Conservation (phyloP, 2,888 invertebrate genomes). For the Phyto melanocephala region DNA sequence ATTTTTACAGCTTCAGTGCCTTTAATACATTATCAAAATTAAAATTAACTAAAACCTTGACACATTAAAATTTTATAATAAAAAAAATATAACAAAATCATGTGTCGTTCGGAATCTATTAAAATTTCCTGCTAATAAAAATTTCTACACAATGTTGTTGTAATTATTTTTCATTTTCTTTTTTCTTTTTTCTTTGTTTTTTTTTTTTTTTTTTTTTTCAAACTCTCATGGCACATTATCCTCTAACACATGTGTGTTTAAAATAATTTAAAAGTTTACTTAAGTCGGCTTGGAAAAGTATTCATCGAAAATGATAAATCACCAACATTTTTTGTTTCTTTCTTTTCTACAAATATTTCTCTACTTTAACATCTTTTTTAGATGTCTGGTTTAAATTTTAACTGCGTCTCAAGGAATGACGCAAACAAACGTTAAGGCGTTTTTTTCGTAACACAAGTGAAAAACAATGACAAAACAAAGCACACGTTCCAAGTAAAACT, state of each 20-base stretch:
- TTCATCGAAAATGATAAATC: conserved; percentile 45
- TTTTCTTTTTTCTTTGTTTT: neutral
- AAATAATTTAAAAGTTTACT: conserved; percentile 27
- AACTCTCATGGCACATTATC: neutral
- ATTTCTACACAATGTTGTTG: neutral
- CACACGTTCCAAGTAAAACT: neutral
- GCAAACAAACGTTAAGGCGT: neutral
- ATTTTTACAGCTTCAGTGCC: too few relatives aligned
- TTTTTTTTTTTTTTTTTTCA: neutral
- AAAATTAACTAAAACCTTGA: too few relatives aligned
- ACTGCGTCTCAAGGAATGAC: neutral
- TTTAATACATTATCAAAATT: too few relatives aligned
- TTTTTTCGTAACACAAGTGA: neutral
- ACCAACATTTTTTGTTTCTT: neutral
- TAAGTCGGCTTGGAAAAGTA: neutral
- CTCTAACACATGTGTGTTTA: neutral
- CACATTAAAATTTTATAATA: too few relatives aligned
- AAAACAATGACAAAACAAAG: conserved; percentile 25
- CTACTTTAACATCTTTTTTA: neutral
- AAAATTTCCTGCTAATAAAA: neutral
- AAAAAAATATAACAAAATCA: neutral
- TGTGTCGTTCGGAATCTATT: neutral
- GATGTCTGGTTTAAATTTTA: conserved; percentile 1
- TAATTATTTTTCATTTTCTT: neutral
- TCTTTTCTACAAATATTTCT: neutral